These are phyloP conservation scores for Cyrtorhinus lividipennis DNA, from an alignment of 1,140 invertebrate species.

Conservation along the genomic window DNA sequence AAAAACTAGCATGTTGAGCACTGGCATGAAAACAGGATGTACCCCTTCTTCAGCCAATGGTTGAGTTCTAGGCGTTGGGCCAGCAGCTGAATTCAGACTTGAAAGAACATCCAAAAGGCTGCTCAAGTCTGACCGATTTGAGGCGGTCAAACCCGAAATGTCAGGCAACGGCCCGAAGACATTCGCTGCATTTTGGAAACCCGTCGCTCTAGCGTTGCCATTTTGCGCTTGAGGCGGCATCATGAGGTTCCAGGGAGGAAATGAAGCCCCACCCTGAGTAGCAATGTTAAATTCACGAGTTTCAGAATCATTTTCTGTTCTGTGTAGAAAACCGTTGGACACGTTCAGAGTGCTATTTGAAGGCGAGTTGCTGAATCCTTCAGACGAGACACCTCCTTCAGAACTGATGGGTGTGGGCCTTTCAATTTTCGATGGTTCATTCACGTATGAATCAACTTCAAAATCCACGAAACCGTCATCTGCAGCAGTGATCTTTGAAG, in stretches of 20 bases:
- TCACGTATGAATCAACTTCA: not conserved
- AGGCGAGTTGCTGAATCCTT: not conserved
- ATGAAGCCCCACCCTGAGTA: not conserved
- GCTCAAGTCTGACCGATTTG: not conserved
- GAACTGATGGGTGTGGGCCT: not conserved
- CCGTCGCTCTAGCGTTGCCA: not conserved
- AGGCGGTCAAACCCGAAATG: not conserved
- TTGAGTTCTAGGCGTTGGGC: not conserved
- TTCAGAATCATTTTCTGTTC: not conserved
- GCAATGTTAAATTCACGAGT: not conserved
- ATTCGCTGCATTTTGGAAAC: not conserved
- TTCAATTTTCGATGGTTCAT: not conserved
- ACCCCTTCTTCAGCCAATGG: not conserved
- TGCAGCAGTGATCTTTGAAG: not conserved
- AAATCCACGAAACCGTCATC: not conserved
- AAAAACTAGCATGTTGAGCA: not conserved
- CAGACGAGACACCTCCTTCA: not conserved
- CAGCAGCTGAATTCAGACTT: not conserved
- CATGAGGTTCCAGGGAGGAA: not conserved
- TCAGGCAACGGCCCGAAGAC: not conserved
- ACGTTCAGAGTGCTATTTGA: not conserved
- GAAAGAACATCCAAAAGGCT: not conserved
- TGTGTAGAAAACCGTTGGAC: not conserved
- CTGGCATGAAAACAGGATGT: not conserved
- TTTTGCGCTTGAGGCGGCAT: not conserved